Evolutionary conservation across 2,797 vertebrate genomes (phyloP).

Genomic region (Cheirogaleus major): DNA sequence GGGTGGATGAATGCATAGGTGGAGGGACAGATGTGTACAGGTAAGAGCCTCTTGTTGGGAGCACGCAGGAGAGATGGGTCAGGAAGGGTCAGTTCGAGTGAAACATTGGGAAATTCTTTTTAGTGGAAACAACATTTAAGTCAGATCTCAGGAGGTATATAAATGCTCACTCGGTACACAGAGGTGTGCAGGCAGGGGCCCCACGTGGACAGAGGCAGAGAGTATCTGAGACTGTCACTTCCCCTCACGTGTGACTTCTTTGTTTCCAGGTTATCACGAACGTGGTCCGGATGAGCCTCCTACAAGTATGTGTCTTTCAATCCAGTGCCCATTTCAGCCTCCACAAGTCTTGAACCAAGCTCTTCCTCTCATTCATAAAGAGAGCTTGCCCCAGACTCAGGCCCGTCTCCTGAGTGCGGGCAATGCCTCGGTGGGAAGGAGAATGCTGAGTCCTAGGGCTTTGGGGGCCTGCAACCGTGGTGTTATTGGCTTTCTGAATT

Average conservation of each 20-base stretch:
- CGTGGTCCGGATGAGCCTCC: conserved; percentile 51
- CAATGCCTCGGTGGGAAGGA: not conserved
- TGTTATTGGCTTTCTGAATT: not conserved
- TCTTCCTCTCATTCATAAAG: not conserved
- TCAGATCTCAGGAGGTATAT: not conserved
- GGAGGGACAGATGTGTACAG: not conserved
- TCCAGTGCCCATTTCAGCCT: not conserved
- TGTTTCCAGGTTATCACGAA: conserved; percentile 71
- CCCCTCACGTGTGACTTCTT: not conserved
- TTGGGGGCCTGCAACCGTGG: not conserved
- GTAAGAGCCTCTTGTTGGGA: not conserved
- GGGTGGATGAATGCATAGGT: not conserved
- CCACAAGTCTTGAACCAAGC: not conserved
- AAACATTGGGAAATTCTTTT: not conserved
- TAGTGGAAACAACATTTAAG: not conserved
- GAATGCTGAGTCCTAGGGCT: not conserved
- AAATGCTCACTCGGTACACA: not conserved
- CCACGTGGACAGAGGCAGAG: not conserved
- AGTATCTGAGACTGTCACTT: not conserved
- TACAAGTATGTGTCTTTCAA: conserved; percentile 55
- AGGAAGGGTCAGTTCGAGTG: not conserved
- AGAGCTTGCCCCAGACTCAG: not conserved
- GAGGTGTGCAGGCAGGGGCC: not conserved
- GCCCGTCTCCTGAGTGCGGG: not conserved
- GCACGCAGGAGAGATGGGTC: not conserved